Evolutionary conservation across 2,113 vertebrate species (phyloP).

Genomic region (Coracopsis vasa): DNA sequence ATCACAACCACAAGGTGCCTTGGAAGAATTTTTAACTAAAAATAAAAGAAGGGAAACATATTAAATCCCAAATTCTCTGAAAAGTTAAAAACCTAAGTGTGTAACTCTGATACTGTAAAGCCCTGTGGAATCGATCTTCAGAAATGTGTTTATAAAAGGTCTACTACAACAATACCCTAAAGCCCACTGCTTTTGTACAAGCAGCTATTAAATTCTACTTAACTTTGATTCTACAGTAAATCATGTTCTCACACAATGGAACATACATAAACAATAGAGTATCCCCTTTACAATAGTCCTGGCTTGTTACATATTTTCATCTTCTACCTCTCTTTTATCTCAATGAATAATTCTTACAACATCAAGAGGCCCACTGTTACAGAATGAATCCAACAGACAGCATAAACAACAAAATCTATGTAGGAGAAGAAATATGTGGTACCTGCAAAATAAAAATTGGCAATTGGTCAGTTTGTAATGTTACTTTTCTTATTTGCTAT

Average conservation of each 20-base stretch:
- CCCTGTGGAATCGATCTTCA: neutral
- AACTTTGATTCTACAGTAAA: neutral
- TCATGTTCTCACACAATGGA: neutral
- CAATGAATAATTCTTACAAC: neutral
- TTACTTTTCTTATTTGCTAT: neutral
- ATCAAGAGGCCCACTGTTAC: neutral
- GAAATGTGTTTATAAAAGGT: neutral
- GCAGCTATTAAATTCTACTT: neutral
- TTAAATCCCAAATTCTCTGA: neutral
- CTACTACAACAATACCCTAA: neutral
- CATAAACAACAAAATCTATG: neutral
- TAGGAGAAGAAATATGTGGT: neutral
- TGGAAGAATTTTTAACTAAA: slow-evolving; percentile 75
- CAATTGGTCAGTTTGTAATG: neutral
- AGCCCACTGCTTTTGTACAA: neutral
- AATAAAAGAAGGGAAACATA: neutral
- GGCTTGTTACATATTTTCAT: neutral
- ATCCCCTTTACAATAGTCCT: neutral
- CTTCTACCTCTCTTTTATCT: neutral
- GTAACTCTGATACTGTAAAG: neutral
- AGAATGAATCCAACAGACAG: neutral
- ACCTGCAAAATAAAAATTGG: neutral
- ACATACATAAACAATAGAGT: neutral
- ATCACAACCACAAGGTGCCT: slow-evolving; percentile 62
- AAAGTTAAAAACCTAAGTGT: neutral